A percentile compares a stretch with the other conserved stretches of the same genome.
Conservation (phyloP, 1,140 invertebrate species). For the Oreohelix idahoensis region DNA sequence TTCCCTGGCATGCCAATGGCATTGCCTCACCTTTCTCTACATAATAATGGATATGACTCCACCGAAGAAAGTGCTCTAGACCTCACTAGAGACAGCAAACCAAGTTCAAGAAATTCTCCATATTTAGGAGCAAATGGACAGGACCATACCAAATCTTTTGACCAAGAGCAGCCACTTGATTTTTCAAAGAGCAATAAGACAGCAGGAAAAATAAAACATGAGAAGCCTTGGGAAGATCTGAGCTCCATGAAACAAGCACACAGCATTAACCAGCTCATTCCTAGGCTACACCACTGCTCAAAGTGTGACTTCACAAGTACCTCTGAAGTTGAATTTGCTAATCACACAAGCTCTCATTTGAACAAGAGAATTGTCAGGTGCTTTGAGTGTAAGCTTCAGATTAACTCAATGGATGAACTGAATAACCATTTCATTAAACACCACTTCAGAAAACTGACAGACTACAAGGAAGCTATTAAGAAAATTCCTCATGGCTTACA, state of each 20-base stretch:
- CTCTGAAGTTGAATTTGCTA: slow-evolving; percentile 62
- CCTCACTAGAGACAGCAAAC: slow-evolving; percentile 3
- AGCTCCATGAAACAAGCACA: slow-evolving; percentile 11
- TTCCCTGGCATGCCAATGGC: slow-evolving; percentile 40
- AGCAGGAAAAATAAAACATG: slow-evolving; percentile 43
- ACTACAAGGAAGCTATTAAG: slow-evolving; percentile 67
- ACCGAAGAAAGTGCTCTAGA: slow-evolving; percentile 32
- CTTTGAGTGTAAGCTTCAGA: slow-evolving; percentile 67
- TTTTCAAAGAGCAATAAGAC: slow-evolving; percentile 62
- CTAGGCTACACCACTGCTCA: slow-evolving; percentile 50
- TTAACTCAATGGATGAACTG: slow-evolving; percentile 65
- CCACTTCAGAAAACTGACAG: slow-evolving; percentile 64
- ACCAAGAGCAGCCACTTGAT: slow-evolving; percentile 63
- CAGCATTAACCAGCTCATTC: slow-evolving; percentile 8
- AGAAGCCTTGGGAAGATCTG: slow-evolving; percentile 46
- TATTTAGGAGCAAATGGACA: background rate
- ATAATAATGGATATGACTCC: slow-evolving; percentile 27
- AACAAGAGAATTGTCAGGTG: slow-evolving; percentile 69
- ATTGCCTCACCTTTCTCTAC: slow-evolving; percentile 20
- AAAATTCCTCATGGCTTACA: slow-evolving; percentile 68
- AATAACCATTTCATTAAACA: slow-evolving; percentile 65
- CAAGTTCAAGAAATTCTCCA: background rate
- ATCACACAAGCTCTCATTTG: slow-evolving; percentile 67
- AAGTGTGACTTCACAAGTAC: slow-evolving; percentile 65
- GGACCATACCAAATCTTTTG: background rate